Percentiles rank a stretch among this genome's conserved stretches.
Conservation (phyloP, 2,113 vertebrate species). For the Epinephelus moara region DNA sequence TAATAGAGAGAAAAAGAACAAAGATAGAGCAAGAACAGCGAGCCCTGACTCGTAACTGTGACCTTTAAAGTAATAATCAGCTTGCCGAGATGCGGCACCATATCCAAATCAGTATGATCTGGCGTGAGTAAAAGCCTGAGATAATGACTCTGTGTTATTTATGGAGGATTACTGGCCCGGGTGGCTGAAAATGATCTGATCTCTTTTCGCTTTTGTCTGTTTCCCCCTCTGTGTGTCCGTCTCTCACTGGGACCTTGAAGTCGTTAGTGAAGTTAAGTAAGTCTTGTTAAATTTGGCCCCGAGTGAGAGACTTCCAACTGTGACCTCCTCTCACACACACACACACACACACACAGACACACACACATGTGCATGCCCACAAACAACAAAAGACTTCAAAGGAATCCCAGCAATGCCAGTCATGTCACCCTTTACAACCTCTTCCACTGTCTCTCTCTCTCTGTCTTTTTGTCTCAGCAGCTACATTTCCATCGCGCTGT, state of each 20-base stretch:
- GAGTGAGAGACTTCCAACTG: constrained; percentile 44
- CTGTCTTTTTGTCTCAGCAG: constrained; percentile 28
- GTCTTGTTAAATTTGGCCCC: constrained; percentile 47
- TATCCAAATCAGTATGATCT: background rate
- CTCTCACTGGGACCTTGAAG: constrained; percentile 14
- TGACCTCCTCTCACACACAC: constrained; percentile 17
- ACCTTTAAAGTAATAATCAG: constrained; percentile 17
- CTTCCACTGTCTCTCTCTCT: constrained; percentile 7
- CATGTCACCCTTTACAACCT: constrained; percentile 33
- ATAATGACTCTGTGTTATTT: background rate
- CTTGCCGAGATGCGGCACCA: background rate
- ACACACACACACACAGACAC: constrained; percentile 11
- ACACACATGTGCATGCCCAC: constrained; percentile 1
- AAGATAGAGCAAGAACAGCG: background rate
- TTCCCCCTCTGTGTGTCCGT: background rate
- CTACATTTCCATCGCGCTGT: constrained; percentile 47
- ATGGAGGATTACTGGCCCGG: background rate
- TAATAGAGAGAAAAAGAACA: background rate
- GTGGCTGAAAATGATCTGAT: background rate
- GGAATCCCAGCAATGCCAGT: constrained; percentile 69
- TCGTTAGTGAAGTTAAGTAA: constrained; percentile 40
- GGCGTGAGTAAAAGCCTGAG: background rate
- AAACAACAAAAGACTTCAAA: constrained; percentile 55
- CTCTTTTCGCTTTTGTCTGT: background rate
- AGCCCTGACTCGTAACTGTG: background rate